Percentiles rank a stretch among this genome's conserved stretches.
phyloP scores from a whole-genome alignment of 92 coral and sea anemone genomes.

The Desmophyllum pertusum region DNA sequence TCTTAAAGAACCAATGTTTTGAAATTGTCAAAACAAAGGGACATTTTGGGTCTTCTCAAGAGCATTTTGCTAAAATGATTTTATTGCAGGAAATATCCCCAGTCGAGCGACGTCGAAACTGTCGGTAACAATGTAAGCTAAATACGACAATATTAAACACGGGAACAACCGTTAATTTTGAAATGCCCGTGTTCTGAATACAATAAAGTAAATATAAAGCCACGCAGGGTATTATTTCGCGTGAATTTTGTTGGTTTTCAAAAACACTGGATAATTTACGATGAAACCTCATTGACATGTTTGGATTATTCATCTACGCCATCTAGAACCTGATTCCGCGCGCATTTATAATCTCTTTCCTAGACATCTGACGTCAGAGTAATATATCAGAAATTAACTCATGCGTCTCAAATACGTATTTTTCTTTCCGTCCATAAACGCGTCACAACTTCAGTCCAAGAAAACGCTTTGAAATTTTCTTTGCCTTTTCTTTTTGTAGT shows the following conservation, averaged over 20 bases:
- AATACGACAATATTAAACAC: background rate
- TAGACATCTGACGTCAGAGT: conserved; percentile 45
- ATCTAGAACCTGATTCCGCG: background rate
- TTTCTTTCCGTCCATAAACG: background rate
- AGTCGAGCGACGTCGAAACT: background rate
- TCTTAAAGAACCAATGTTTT: background rate
- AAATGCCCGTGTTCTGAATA: background rate
- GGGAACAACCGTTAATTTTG: background rate
- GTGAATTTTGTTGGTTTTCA: background rate
- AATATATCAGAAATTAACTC: conserved; percentile 12
- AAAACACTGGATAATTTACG: background rate
- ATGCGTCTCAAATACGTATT: background rate
- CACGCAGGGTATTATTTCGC: background rate
- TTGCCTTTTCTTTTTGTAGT: conserved; percentile 6
- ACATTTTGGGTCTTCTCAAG: background rate
- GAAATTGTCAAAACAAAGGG: background rate
- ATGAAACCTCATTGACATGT: background rate
- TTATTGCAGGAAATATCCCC: background rate
- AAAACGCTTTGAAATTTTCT: background rate
- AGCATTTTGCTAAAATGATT: background rate
- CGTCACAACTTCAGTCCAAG: background rate
- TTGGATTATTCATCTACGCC: background rate
- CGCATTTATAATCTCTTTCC: conserved; percentile 16
- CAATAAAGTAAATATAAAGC: background rate
- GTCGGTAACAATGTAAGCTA: background rate